Conservation (phyloP, 2,797 vertebrate genomes). For the Microctenopoma lineatum region DNA sequence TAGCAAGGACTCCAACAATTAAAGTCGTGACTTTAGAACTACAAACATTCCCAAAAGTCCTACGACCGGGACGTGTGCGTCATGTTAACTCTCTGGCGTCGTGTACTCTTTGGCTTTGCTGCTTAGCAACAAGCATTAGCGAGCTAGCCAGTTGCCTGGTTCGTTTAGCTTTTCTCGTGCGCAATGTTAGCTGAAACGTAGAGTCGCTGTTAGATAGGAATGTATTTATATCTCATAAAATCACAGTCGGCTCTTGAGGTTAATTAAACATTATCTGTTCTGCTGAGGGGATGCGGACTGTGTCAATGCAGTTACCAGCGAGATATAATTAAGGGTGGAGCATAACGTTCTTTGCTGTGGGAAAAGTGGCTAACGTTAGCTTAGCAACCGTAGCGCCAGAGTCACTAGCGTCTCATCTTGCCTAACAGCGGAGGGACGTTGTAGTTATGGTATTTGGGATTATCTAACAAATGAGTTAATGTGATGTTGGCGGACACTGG, state of each 20-base stretch:
- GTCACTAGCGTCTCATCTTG: constrained; percentile 36
- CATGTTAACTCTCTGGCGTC: constrained; percentile 15
- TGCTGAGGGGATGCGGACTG: background rate
- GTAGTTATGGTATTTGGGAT: constrained; percentile 50
- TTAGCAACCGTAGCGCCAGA: constrained; percentile 57
- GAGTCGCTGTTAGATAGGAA: constrained; percentile 6
- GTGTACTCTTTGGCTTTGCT: constrained; percentile 53
- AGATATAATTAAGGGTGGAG: constrained; percentile 2
- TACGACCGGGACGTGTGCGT: background rate
- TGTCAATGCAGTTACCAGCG: background rate
- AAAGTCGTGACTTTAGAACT: constrained; percentile 20
- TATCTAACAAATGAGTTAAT: constrained; percentile 30
- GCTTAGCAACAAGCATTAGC: constrained; percentile 77
- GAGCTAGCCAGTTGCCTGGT: constrained; percentile 51
- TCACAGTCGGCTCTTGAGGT: background rate
- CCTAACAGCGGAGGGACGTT: constrained; percentile 26
- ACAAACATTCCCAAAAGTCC: constrained; percentile 15
- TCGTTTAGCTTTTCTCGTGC: constrained; percentile 52
- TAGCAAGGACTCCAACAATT: background rate
- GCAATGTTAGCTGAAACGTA: constrained; percentile 37
- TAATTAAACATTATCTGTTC: background rate
- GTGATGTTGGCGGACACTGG: constrained; percentile 46
- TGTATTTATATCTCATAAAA: background rate
- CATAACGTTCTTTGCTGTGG: constrained; percentile 12
- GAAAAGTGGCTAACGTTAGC: constrained; percentile 66